A percentile compares a stretch with the other conserved stretches of the same genome.
Conservation (phyloP, 2,888 invertebrate genomes). For the Athalia cordata region DNA sequence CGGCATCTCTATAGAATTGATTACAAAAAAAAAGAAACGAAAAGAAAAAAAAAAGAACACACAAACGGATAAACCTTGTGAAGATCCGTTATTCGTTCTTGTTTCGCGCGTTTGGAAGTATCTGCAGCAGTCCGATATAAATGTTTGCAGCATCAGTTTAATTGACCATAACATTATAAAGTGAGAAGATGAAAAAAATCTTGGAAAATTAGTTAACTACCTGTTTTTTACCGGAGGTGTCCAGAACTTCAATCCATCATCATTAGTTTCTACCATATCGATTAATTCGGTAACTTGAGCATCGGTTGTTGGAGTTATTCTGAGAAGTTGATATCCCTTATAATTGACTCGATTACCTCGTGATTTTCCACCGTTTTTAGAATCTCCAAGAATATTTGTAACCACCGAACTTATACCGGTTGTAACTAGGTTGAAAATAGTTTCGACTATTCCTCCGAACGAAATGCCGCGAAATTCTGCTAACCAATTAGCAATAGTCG, state of each 20-base stretch:
- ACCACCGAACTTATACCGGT: conserved; percentile 62
- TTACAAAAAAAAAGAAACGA: no score
- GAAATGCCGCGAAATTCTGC: conserved; percentile 59
- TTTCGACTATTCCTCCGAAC: conserved; percentile 61
- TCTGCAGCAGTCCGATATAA: not conserved
- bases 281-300: conserved; percentile 73
- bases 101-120: conserved; percentile 22
- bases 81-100: conserved; percentile 42
- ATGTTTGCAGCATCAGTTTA: not conserved
- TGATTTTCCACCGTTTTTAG: conserved; percentile 40
- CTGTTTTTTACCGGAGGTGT: conserved; percentile 75
- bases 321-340: conserved; percentile 76
- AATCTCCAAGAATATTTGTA: conserved; percentile 63
- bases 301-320: conserved; percentile 73
- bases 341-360: conserved; percentile 69
- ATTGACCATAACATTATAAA: no score
- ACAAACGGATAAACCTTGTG: conserved; percentile 3
- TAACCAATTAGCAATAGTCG: not conserved
- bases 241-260: conserved; percentile 78
- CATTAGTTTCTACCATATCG: conserved; percentile 73
- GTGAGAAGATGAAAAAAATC: conserved; percentile 38
- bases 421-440: conserved; percentile 60
- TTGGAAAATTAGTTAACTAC: conserved; percentile 48
- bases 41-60: not conserved
- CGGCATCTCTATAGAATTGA: not conserved